Evolutionary conservation across 2,888 invertebrate genomes (phyloP).

Genomic region (Ectemnius continuus): DNA sequence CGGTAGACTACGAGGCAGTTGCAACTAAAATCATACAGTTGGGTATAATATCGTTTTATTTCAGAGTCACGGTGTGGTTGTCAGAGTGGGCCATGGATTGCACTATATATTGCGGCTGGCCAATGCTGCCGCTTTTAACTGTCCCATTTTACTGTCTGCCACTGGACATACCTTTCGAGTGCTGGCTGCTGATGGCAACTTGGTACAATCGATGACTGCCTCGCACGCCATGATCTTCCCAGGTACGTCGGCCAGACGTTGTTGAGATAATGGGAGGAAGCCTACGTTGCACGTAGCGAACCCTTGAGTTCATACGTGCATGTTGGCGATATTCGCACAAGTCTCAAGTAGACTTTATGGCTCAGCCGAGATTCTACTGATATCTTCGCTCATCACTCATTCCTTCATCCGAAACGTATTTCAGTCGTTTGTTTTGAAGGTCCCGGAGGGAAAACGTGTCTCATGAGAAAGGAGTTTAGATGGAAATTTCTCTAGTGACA

Average conservation of each 20-base stretch:
- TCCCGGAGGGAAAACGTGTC: too few relatives aligned
- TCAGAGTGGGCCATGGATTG: constrained; percentile 77
- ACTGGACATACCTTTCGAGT: constrained; percentile 79
- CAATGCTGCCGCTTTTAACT: constrained; percentile 80
- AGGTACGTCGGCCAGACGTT: constrained; percentile 28
- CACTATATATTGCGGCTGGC: constrained; percentile 80
- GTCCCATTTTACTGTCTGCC: constrained; percentile 79
- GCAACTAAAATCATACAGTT: neutral
- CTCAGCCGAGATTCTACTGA: too few relatives aligned
- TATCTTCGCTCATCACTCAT: too few relatives aligned
- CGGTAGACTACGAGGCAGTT: neutral
- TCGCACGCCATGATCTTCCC: constrained; percentile 32
- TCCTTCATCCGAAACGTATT: too few relatives aligned
- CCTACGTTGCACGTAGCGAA: too few relatives aligned
- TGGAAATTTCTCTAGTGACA: too few relatives aligned
- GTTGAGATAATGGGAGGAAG: too few relatives aligned
- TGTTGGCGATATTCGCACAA: too few relatives aligned
- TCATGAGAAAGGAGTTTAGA: too few relatives aligned
- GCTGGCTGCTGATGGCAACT: constrained; percentile 80
- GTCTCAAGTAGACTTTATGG: too few relatives aligned
- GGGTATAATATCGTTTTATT: constrained; percentile 19
- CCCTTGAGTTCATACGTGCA: too few relatives aligned
- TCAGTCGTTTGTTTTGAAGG: too few relatives aligned
- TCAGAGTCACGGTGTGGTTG: constrained; percentile 39
- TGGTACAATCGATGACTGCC: constrained; percentile 76